phyloP scores from a whole-genome alignment of 2,888 invertebrate genomes.

The Drosophila conformis region DNA sequence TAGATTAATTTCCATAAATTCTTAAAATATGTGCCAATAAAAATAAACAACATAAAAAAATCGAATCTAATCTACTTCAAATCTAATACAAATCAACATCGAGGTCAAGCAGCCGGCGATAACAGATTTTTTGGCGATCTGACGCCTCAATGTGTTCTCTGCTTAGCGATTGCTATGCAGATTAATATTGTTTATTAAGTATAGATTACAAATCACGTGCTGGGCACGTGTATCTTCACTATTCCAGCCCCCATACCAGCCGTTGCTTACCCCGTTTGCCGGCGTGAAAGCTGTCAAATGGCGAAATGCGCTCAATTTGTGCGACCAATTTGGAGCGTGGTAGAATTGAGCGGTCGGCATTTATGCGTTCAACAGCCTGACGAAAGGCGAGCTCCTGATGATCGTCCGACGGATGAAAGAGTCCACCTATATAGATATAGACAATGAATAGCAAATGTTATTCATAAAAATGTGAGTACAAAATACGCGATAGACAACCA shows the following conservation, averaged over 20 bases:
- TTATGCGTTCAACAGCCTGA: constrained; percentile 96
- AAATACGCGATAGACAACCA: not conserved
- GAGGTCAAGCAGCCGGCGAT: not conserved
- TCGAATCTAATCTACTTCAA: not conserved
- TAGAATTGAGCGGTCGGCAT: constrained; percentile 92
- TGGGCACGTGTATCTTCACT: not conserved
- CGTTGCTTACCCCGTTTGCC: constrained; percentile 92
- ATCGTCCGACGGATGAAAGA: constrained; percentile 94
- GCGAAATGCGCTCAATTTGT: constrained; percentile 95
- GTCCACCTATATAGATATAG: constrained; percentile 88
- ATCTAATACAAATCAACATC: not conserved
- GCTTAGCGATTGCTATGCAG: not conserved
- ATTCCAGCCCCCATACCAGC: not conserved
- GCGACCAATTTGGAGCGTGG: constrained; percentile 94
- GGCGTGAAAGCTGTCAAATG: constrained; percentile 97
- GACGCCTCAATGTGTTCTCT: not conserved
- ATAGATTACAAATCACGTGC: not conserved
- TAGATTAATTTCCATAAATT: not conserved
- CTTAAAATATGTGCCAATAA: not conserved
- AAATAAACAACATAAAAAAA: not conserved
- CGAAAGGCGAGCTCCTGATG: constrained; percentile 96
- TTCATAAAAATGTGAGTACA: constrained; percentile 3
- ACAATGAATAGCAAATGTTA: constrained; percentile 14
- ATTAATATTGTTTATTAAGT: not conserved
- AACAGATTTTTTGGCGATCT: not conserved